A percentile compares a stretch with the other conserved stretches of the same genome.
These are phyloP conservation scores for Sebastes matsubarae DNA, from an alignment of 2,797 vertebrate species.

Conservation along the genomic window DNA sequence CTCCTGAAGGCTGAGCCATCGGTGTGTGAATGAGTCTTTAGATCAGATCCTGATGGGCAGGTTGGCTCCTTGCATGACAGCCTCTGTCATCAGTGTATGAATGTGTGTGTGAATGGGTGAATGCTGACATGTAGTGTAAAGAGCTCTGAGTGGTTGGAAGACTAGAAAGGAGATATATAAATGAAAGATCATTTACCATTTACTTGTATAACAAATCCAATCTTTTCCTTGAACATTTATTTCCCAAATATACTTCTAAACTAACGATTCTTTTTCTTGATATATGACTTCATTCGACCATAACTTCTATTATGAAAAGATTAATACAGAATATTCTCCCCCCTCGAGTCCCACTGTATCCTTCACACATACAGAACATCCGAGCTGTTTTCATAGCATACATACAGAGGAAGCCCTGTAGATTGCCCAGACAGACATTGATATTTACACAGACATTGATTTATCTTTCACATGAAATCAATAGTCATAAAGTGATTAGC, in stretches of 20 bases:
- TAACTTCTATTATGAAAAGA: background rate
- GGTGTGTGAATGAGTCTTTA: too few relatives aligned
- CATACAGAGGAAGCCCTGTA: background rate
- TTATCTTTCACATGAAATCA: background rate
- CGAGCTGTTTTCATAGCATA: background rate
- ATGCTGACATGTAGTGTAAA: too few relatives aligned
- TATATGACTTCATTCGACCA: background rate
- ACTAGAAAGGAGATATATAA: too few relatives aligned
- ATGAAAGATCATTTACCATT: background rate
- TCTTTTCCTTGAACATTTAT: background rate
- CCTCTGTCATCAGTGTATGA: too few relatives aligned
- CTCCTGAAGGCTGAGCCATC: too few relatives aligned
- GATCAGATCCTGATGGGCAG: too few relatives aligned
- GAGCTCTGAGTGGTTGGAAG: too few relatives aligned
- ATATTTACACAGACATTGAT: too few relatives aligned
- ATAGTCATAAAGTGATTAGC: slow-evolving; percentile 23
- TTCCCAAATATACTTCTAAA: background rate
- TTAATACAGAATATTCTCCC: background rate
- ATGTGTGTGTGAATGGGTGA: too few relatives aligned
- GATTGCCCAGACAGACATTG: background rate
- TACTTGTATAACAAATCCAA: background rate
- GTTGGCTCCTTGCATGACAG: too few relatives aligned
- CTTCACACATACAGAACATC: background rate
- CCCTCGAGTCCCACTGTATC: background rate
- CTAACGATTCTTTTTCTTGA: background rate